Evolutionary conservation across 2,797 vertebrate genomes (phyloP).

Genomic region (Coccyzus lansbergi): DNA sequence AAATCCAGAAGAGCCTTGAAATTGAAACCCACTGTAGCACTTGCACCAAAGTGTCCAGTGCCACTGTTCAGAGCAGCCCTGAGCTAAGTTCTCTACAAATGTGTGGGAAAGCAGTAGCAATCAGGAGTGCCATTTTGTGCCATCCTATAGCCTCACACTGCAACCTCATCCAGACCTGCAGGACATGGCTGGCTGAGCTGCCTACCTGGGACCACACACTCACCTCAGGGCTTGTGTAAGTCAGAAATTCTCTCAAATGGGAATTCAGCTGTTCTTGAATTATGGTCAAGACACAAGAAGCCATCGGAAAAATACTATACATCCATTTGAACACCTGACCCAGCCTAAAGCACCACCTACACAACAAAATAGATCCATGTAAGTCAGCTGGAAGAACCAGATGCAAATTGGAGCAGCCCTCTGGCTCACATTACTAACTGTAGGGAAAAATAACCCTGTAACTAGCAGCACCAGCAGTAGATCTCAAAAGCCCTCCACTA

Average conservation of each 20-base stretch:
- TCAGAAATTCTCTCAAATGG: neutral
- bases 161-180: neutral
- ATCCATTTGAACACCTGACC: neutral
- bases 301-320: neutral
- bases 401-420: neutral
- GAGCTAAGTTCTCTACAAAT: neutral
- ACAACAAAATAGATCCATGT: neutral
- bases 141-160: neutral
- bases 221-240: neutral
- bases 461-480: neutral
- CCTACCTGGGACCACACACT: neutral
- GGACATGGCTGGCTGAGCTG: neutral
- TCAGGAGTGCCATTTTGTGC: neutral
- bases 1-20: neutral
- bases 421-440: neutral
- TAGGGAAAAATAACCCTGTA: neutral
- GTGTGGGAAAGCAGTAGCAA: neutral
- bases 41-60: neutral
- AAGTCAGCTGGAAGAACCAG: conserved; percentile 5
- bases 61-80: neutral
- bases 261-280: neutral
- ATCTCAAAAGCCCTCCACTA: neutral
- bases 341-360: neutral
- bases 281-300: neutral
- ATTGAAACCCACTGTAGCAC: neutral